phyloP scores from a whole-genome alignment of 1,140 invertebrate genomes.

The Lepidurus apus region DNA sequence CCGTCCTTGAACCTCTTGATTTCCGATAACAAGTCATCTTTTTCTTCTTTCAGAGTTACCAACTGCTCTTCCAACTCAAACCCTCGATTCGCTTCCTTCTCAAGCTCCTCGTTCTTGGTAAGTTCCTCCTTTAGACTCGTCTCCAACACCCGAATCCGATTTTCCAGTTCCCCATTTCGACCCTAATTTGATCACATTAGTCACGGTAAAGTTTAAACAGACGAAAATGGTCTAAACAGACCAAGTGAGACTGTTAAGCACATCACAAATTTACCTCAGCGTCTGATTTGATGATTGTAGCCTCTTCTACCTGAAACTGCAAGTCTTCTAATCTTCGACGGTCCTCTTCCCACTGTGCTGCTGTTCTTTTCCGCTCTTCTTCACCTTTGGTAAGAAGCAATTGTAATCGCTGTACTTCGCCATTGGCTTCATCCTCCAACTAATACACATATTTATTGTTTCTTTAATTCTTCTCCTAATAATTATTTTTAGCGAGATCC shows the following conservation, averaged over 20 bases:
- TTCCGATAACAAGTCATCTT: constrained; percentile 34
- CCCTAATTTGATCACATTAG: constrained; percentile 22
- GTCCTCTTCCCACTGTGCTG: constrained; percentile 72
- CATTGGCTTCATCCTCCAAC: constrained; percentile 51
- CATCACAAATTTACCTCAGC: constrained; percentile 60
- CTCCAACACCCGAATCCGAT: constrained; percentile 48
- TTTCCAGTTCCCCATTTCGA: constrained; percentile 37
- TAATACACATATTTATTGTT: constrained; percentile 11
- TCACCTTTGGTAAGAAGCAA: constrained; percentile 52
- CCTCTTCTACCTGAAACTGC: constrained; percentile 85
- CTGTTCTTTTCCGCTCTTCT: constrained; percentile 59
- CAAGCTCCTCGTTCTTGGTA: constrained; percentile 48
- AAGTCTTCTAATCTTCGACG: constrained; percentile 84
- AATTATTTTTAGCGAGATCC: not conserved
- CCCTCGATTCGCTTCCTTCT: constrained; percentile 50
- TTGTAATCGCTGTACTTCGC: constrained; percentile 44
- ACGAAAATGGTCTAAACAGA: not conserved
- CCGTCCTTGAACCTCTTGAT: constrained; percentile 35
- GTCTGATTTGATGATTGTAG: constrained; percentile 68
- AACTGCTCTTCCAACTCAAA: constrained; percentile 51
- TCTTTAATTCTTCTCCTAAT: constrained; percentile 19
- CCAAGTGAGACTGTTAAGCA: not conserved
- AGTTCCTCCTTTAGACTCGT: constrained; percentile 48
- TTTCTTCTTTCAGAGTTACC: constrained; percentile 34
- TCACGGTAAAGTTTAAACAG: not conserved